These are phyloP conservation scores for Phrynosoma platyrhinos DNA, from an alignment of 2,113 vertebrate species.

Conservation along the genomic window DNA sequence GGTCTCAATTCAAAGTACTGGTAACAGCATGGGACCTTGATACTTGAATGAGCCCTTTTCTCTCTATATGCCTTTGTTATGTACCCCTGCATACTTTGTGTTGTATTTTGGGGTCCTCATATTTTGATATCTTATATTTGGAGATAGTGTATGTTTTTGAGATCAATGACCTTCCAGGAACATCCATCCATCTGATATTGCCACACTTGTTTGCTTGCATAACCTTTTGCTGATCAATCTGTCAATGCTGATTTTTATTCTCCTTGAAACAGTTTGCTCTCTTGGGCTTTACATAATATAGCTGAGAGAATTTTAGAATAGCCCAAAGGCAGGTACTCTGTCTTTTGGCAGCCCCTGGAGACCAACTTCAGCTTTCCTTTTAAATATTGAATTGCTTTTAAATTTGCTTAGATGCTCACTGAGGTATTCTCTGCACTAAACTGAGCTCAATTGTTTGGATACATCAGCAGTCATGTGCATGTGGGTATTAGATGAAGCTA, in stretches of 20 bases:
- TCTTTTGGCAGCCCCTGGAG: not conserved
- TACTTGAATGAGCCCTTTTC: too few relatives aligned
- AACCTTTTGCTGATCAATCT: not conserved
- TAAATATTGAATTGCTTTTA: constrained; percentile 52
- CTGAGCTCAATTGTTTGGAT: constrained; percentile 6
- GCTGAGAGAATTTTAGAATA: constrained; percentile 63
- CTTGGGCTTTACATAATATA: constrained; percentile 17
- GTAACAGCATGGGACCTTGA: too few relatives aligned
- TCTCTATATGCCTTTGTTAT: too few relatives aligned
- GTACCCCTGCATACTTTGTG: too few relatives aligned
- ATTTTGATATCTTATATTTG: too few relatives aligned
- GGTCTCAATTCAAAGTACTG: not conserved
- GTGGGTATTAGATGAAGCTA: not conserved
- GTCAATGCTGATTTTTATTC: constrained; percentile 41
- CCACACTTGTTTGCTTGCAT: constrained; percentile 24
- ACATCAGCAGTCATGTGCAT: rapidly evolving
- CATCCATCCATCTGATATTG: constrained; percentile 41
- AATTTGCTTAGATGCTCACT: constrained; percentile 22
- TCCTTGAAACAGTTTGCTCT: constrained; percentile 38
- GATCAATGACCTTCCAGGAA: too few relatives aligned
- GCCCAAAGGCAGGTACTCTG: not conserved
- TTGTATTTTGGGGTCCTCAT: too few relatives aligned
- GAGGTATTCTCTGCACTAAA: not conserved
- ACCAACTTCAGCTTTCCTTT: constrained; percentile 45
- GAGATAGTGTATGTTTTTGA: too few relatives aligned